Evolutionary conservation across 2,888 invertebrate species (phyloP), one percentile per base, ranked within the genome.

Genomic region (Ophion costatus): DNA sequence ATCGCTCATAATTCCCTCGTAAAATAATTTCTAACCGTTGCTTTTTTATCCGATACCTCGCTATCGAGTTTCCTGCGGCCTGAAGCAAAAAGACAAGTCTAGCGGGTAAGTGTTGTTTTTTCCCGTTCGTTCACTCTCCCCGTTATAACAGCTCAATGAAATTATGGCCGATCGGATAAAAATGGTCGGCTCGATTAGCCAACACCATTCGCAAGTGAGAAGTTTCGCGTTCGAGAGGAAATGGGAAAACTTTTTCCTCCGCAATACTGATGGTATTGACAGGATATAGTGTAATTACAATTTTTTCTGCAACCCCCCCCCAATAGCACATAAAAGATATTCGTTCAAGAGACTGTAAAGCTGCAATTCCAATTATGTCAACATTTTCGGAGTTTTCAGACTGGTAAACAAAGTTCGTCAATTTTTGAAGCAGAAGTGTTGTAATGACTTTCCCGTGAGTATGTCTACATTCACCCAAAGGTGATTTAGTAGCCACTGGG

Each of bases 21-120:
- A 2, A 38, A n/a, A 67, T 64, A n/a, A n/a, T 38, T 17, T 17
- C 10, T 0, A 29, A 14, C 20, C 9, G 17, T 51, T 51, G 10
- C 51, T 66, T 66, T 33, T 66, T n/a, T 14, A 20, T 22, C 69
- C 56, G 56, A 22, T 57, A 20, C 45, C 24, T 63, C 69, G 56
- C 69, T 75, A 80, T 80, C 75, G 70, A 61, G 45, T 69, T 56
- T 66, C 33, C 24, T 2, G 38, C 38, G n/a, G 59, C 66, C 10
- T 10, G 22, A 59, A 20, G 29, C 45, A 38, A 66, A 66, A 66
- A 38, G 33, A 38, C 24, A 66, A 66, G 67, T 42, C 73, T 73
- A 24, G 61, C 14, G 20, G 38, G 59, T n/a, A 24, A 66, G 38
- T 24, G 38, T 67, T 59, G 0, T 22, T 67, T 61, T 66, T 38